These are phyloP conservation scores for Dendrocopos noguchii DNA, from an alignment of 2,113 vertebrate genomes.

Conservation along the genomic window DNA sequence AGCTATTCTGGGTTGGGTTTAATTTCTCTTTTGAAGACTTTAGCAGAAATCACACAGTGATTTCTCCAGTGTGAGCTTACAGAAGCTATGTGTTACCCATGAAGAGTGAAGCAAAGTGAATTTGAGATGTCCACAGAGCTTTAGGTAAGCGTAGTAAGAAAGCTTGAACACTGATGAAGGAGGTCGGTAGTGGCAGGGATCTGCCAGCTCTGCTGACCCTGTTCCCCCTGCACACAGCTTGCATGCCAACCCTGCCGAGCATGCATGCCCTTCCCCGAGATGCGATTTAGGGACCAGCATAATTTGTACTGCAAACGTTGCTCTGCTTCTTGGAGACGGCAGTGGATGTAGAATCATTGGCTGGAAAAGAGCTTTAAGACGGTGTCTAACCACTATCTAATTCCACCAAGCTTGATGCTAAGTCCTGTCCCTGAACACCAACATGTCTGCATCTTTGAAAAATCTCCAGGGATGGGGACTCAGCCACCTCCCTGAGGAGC, in stretches of 20 bases:
- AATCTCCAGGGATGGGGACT: too few species aligned
- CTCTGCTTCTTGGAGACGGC: background rate
- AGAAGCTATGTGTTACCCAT: background rate
- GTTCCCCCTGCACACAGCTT: too few species aligned
- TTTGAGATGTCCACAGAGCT: background rate
- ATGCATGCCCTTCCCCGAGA: fast-evolving
- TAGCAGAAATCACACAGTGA: background rate
- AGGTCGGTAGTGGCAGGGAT: fast-evolving
- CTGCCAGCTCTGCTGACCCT: background rate
- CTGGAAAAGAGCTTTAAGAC: too few species aligned
- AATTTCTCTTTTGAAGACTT: background rate
- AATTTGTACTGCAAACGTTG: background rate
- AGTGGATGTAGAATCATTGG: too few species aligned
- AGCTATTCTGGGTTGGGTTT: background rate
- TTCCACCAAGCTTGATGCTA: too few species aligned
- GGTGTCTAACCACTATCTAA: too few species aligned
- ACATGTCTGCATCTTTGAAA: too few species aligned
- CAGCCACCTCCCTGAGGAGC: too few species aligned
- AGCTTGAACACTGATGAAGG: background rate
- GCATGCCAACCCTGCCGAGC: background rate
- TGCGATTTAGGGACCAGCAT: fast-evolving
- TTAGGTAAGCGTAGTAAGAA: background rate
- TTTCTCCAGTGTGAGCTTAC: background rate
- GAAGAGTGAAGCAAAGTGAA: fast-evolving
- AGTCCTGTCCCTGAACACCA: too few species aligned